phyloP scores from a whole-genome alignment of 2,888 invertebrate genomes.

The Myathropa florea region DNA sequence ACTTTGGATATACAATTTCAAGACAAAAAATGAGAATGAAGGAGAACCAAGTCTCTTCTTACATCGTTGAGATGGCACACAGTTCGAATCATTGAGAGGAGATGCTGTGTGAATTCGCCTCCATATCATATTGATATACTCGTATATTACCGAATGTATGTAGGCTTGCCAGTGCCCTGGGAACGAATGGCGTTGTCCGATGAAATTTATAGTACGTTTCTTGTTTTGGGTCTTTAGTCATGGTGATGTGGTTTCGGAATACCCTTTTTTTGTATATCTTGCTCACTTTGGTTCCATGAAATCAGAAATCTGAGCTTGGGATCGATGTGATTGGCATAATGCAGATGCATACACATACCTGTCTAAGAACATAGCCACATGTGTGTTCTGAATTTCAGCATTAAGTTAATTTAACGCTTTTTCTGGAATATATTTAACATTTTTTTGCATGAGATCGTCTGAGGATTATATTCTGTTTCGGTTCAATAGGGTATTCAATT shows the following conservation, averaged over 20 bases:
- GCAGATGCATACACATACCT: neutral
- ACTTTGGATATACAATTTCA: slow-evolving; percentile 65
- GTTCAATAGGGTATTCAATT: too few species aligned
- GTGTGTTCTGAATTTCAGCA: neutral
- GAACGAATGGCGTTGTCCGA: slow-evolving; percentile 64
- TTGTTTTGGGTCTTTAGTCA: slow-evolving; percentile 69
- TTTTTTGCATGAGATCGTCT: too few species aligned
- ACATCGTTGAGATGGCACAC: neutral
- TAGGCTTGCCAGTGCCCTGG: slow-evolving; percentile 38
- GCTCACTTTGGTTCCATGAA: slow-evolving; percentile 44
- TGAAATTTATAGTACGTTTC: slow-evolving; percentile 66
- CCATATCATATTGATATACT: slow-evolving; percentile 45
- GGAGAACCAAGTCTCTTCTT: slow-evolving; percentile 34
- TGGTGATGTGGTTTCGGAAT: slow-evolving; percentile 63
- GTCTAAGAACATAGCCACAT: neutral
- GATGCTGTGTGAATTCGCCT: slow-evolving; percentile 31
- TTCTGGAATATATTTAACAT: neutral
- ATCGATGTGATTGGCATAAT: slow-evolving; percentile 34
- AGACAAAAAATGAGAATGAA: slow-evolving; percentile 31
- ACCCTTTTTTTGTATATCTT: slow-evolving; percentile 33
- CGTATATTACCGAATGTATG: slow-evolving; percentile 30
- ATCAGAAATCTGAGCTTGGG: slow-evolving; percentile 50
- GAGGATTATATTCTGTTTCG: too few species aligned
- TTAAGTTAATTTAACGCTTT: slow-evolving; percentile 22
- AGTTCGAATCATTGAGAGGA: neutral